These are phyloP conservation scores for Zophobas morio DNA, from an alignment of 1,140 invertebrate genomes.

Conservation along the genomic window DNA sequence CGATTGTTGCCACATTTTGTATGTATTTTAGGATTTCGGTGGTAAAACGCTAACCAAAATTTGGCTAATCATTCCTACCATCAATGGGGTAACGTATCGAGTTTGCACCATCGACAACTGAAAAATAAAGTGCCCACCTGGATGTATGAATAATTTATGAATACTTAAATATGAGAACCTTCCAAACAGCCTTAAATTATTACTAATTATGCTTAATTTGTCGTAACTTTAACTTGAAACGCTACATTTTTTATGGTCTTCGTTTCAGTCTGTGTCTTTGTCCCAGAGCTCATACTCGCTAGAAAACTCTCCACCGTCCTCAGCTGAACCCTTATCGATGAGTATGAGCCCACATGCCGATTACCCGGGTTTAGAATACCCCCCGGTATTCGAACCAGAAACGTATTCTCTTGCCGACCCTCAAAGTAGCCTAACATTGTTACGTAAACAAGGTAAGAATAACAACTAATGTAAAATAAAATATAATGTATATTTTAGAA, in stretches of 20 bases:
- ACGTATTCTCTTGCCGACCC: conserved; percentile 81
- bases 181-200: too few relatives aligned
- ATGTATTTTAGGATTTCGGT: too few relatives aligned
- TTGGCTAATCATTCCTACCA: too few relatives aligned
- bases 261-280: conserved; percentile 52
- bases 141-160: too few relatives aligned
- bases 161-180: too few relatives aligned
- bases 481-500: not conserved
- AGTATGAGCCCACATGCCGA: conserved; percentile 69
- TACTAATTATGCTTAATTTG: too few relatives aligned
- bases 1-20: too few relatives aligned
- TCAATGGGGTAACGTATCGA: too few relatives aligned
- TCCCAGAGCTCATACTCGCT: conserved; percentile 54
- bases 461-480: conserved; percentile 7
- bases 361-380: conserved; percentile 86
- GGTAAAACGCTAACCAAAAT: too few relatives aligned
- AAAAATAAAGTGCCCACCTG: too few relatives aligned
- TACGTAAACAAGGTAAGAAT: conserved; percentile 64
- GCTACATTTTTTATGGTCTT: not conserved
- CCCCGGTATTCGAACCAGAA: conserved; percentile 86
- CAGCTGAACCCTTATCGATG: conserved; percentile 47
- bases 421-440: conserved; percentile 68
- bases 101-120: too few relatives aligned
- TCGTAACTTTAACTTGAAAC: too few relatives aligned
- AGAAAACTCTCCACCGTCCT: conserved; percentile 59